Evolutionary conservation across 1,140 invertebrate species (phyloP), one percentile per base, ranked within the genome.

Genomic region (Procambarus clarkii): DNA sequence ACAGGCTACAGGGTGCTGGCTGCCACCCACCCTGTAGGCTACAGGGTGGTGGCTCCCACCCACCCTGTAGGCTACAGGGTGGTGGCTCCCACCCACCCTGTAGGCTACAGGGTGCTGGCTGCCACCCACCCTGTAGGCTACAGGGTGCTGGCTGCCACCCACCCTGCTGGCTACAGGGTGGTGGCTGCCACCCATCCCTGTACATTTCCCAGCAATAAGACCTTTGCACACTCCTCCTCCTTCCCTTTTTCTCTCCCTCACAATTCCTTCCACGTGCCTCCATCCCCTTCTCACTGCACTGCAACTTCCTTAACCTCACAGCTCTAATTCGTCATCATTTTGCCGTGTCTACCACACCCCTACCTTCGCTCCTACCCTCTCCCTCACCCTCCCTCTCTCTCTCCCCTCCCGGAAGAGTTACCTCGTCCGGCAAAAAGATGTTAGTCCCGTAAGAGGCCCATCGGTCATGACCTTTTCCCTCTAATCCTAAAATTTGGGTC

Each of bases 401-500:
- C 71, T 58, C 71, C 48, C 13, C 15, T 46, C 71, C n/a, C n/a
- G 8, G 11, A 82, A 54, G 8, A 82, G 80, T 60, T 82, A 13
- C 80, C 80, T 21, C 18, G 34, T n/a, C 50, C 80, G 24, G 80
- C 84, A 86, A 86, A 86, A 86, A 86, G 46, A 50, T 54, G 69
- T 44, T 13, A 46, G 15, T 8, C 3, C 45, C 45, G 48, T 86
- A 86, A 86, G 84, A 86, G 84, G 69, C 46, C 84, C 84, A 86
- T 86, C 84, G 74, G 5, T 86, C 84, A 86, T 77, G 84, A 86
- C 84, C 84, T 86, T 86, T 86, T 54, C 84, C 84, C 45, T 34
- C 83, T 86, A 86, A 86, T 86, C 84, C 69, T 24, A 24, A 86
- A 86, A 86, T 86, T 86, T 86, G 8, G 84, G 84, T 77, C 46